Evolutionary conservation across 2,113 vertebrate genomes (phyloP), one percentile per base, ranked within the genome.

Genomic region (Microcebus murinus): DNA sequence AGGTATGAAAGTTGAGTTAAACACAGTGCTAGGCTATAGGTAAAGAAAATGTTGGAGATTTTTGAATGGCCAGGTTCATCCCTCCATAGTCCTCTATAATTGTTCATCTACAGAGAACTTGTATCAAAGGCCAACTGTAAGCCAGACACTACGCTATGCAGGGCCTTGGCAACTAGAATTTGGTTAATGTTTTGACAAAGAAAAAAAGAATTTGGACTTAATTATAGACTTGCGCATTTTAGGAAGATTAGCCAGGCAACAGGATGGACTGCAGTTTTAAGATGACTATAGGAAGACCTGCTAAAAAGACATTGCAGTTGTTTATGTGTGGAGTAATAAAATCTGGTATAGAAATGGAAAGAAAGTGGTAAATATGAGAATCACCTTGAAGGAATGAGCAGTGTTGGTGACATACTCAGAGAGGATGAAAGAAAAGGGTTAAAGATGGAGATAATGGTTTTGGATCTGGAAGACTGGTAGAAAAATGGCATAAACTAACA

Each of bases 171-270:
- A 68, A 86, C 34, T 20, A 88, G 39, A 81, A 82, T 57, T 50
- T 91, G 39, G 87, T 83, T 91, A 84, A 65, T 84, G 17, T 87
- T 97, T 93, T 95, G 45, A 82, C 25, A 83, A 87, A 83, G 57
- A 29, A 55, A 55, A 95, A 84, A 65, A 94, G 42, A 42, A 80
- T 87, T 80, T 39, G 71, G 79, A 93, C n/a, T 93, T 88, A 39
- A 63, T 79, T 76, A 80, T 39, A 15, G 8, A 71, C 23, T 71
- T 71, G 59, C 71, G 42, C 77, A 36, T 61, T 84, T 91, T 48
- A 74, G 82, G 63, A 76, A 96, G 48, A 81, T 57, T 42, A 91
- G 61, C 36, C 31, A 90, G 42, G 29, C n/a, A 55, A 71, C 14
- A 76, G 63, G 87, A 79, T 67, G 18, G 39, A 55, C 6, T 74